A percentile compares a stretch with the other conserved stretches of the same genome.
Evolutionary conservation across 2,888 invertebrate species (phyloP).

Genomic region (Drosophila mimica): DNA sequence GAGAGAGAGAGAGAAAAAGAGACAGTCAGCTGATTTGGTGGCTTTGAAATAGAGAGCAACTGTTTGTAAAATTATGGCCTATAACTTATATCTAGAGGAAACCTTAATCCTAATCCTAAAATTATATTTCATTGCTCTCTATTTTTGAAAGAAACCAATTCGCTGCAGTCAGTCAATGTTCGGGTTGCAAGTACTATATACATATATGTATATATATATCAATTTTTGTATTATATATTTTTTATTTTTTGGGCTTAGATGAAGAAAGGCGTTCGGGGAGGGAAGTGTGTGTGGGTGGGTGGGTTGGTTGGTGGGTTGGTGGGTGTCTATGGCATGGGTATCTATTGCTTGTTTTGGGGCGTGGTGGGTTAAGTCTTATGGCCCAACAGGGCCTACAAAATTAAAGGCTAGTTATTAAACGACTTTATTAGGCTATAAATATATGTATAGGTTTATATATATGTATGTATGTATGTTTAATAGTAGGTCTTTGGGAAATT

Average conservation of each 20-base stretch:
- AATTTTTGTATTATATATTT: slow-evolving; percentile 3
- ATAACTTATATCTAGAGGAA: slow-evolving; percentile 1
- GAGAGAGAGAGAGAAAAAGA: neutral
- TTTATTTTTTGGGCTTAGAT: neutral
- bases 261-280: neutral
- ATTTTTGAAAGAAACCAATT: neutral
- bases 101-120: slow-evolving; percentile 30
- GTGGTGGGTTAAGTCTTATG: slow-evolving; percentile 32
- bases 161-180: neutral
- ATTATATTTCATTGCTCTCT: slow-evolving; percentile 26
- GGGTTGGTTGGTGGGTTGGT: neutral
- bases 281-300: neutral
- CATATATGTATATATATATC: neutral
- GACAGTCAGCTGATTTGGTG: slow-evolving; percentile 10
- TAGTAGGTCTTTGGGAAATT: slow-evolving; percentile 21
- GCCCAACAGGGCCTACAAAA: slow-evolving; percentile 16
- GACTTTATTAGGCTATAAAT: slow-evolving; percentile 15
- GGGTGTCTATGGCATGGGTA: slow-evolving; percentile 9
- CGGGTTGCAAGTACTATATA: neutral
- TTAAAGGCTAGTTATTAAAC: slow-evolving; percentile 23
- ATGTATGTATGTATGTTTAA: neutral
- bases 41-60: slow-evolving; percentile 25
- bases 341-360: neutral
- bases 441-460: slow-evolving; percentile 1
- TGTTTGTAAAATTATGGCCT: slow-evolving; percentile 5